Evolutionary conservation across 2,113 vertebrate species (phyloP), one percentile per base, ranked within the genome.

Genomic region (Eublepharis macularius): DNA sequence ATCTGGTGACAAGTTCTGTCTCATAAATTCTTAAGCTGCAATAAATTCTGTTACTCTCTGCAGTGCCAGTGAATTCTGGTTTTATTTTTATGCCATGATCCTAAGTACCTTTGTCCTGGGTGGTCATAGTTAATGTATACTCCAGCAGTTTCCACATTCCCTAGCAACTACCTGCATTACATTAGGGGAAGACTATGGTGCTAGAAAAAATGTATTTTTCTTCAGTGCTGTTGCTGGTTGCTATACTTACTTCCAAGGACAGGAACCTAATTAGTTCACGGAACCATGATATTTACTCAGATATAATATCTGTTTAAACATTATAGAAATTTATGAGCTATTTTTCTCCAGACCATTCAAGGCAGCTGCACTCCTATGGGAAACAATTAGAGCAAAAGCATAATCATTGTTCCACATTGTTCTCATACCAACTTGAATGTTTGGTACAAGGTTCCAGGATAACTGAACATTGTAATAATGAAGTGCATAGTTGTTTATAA

Each of bases 331-430:
- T 8, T 66, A 79, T 34, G 17, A 65, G 51, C 41, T 83, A 9
- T 65, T 24, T 78, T 51, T 29, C 6, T 14, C 26, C 43, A 68
- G 2, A n/a, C 6, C 43, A 49, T 80, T 49, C 63, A 68, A 68
- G 41, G 78, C 43, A 80, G 36, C 63, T 80, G 6, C 34, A 68
- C 4, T 68, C 63, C 79, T 68, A 10, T 68, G 63, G 29, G 68
- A 83, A 76, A 39, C 51, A 73, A 83, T 72, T 87, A 79, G 65
- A 54, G 36, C 43, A 8, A 83, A 49, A 51, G 54, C 70, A 60
- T 70, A 77, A 63, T 47, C 26, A 80, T 83, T 66, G n/a, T 43
- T 80, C 32, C 12, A n/a, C 4, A 24, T 43, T 60, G 21, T 80
- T 80, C 60, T 73, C 34, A 73, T 39, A 60, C 8, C 54, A 68